phyloP scores from a whole-genome alignment of 2,113 vertebrate species.

The Dipodomys spectabilis region DNA sequence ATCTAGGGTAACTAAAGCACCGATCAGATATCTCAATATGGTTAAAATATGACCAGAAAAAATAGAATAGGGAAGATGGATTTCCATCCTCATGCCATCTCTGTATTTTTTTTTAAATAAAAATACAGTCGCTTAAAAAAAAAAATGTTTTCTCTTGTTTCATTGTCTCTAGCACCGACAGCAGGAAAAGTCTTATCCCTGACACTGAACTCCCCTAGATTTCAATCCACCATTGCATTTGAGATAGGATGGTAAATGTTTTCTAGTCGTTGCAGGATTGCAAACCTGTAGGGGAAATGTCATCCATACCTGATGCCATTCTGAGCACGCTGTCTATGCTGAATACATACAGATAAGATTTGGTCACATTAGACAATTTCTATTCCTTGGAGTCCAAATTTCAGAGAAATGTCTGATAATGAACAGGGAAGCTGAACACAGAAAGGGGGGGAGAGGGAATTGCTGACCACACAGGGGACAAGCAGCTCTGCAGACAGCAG shows the following conservation, averaged over 20 bases:
- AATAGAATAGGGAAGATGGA: background rate
- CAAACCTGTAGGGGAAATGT: background rate
- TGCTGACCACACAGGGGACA: background rate
- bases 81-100: background rate
- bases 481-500: background rate
- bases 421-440: background rate
- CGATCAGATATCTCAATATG: background rate
- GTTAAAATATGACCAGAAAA: background rate
- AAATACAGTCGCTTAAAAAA: no score
- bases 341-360: background rate
- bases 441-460: background rate
- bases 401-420: background rate
- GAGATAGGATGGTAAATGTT: background rate
- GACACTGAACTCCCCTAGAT: background rate
- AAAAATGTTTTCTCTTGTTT: background rate
- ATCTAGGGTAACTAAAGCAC: background rate
- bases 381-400: background rate
- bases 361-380: slow-evolving; percentile 25
- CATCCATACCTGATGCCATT: background rate
- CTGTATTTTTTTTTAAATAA: no score
- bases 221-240: background rate
- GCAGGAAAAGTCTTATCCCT: background rate
- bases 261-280: background rate
- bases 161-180: background rate
- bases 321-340: background rate